phyloP scores from a whole-genome alignment of 2,113 vertebrate genomes.

The Picathartes gymnocephalus region DNA sequence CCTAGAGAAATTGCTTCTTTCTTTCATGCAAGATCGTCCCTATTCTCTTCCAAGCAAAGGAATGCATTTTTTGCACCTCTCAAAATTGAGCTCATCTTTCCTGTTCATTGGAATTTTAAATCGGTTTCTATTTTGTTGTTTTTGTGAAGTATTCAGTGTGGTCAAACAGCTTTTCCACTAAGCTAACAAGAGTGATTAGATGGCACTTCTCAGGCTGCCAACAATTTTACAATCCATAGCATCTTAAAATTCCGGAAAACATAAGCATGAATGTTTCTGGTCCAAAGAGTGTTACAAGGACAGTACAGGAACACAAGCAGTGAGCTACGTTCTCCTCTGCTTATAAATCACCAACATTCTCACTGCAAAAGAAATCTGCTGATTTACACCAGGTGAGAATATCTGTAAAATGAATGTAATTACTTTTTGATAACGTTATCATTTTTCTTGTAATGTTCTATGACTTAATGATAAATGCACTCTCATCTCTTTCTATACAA shows the following conservation, averaged over 20 bases:
- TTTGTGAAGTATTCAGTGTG: not conserved
- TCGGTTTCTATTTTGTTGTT: not conserved
- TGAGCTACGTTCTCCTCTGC: not conserved
- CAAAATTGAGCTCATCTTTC: not conserved
- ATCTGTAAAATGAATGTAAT: not conserved
- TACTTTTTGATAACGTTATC: not conserved
- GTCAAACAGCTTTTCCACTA: slow-evolving; percentile 5
- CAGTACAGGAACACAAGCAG: not conserved
- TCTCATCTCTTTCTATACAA: not conserved
- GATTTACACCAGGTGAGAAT: not conserved
- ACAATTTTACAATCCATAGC: not conserved
- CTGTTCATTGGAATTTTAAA: not conserved
- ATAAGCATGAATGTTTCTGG: not conserved
- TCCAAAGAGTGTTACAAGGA: not conserved
- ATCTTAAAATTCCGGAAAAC: not conserved
- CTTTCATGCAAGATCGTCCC: not conserved
- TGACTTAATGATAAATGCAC: not conserved
- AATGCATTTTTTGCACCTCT: not conserved
- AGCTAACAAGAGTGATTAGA: not conserved
- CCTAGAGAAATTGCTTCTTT: not conserved
- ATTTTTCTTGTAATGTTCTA: not conserved
- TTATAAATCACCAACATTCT: not conserved
- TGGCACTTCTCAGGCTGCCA: not conserved
- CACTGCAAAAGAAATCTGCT: not conserved
- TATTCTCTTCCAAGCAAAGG: not conserved